Evolutionary conservation across 2,888 invertebrate species (phyloP).

Genomic region (Standfussiana lucernea): DNA sequence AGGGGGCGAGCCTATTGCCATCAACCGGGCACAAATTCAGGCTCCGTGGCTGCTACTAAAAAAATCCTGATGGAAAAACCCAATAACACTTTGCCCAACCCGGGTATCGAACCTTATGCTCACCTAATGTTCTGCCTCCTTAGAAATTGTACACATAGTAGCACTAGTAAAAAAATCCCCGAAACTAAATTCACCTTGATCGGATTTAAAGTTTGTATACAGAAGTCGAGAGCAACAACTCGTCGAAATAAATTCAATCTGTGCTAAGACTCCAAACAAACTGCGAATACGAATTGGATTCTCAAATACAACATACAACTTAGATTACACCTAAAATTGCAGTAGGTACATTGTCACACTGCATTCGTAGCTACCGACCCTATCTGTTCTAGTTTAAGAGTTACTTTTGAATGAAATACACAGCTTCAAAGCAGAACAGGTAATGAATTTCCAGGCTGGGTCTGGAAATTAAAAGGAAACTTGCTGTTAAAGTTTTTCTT

Average conservation of each 20-base stretch:
- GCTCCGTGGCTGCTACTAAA: no score
- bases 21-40: no score
- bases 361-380: slow-evolving; percentile 5
- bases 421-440: slow-evolving; percentile 6
- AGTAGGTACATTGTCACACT: background rate
- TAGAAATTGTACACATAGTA: background rate
- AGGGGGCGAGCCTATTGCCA: no score
- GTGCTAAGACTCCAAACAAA: background rate
- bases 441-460: slow-evolving; percentile 38
- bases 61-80: no score
- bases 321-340: background rate
- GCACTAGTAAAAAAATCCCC: background rate
- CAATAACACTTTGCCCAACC: no score
- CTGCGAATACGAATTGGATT: slow-evolving; percentile 30
- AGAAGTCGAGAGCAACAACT: background rate
- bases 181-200: background rate
- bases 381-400: slow-evolving; percentile 18
- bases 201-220: slow-evolving; percentile 7
- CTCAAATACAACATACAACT: slow-evolving; percentile 10
- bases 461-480: slow-evolving; percentile 31
- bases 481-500: background rate
- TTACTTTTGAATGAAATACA: slow-evolving; percentile 17
- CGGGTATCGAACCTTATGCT: no score
- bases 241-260: slow-evolving; percentile 18
- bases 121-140: no score